Percentiles rank a stretch among this genome's conserved stretches.
Evolutionary conservation across 2,797 vertebrate genomes (phyloP).

Genomic region (Clarias fuscus): DNA sequence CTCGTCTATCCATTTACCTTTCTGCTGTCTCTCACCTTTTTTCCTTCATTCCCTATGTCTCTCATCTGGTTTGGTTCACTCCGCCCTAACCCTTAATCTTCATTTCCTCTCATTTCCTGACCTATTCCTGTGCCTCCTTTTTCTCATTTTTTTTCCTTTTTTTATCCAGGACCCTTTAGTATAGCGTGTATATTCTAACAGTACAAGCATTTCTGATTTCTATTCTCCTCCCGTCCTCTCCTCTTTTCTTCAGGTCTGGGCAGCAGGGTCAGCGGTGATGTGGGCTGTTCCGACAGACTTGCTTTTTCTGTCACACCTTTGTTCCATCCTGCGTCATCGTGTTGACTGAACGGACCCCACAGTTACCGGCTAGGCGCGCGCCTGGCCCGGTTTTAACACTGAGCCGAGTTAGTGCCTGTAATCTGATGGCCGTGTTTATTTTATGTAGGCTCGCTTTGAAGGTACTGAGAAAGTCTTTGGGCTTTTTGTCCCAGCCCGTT

Average conservation of each 20-base stretch:
- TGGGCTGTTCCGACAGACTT: constrained; percentile 78
- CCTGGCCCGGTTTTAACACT: constrained; percentile 64
- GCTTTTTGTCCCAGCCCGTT: constrained; percentile 80
- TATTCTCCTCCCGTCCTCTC: constrained; percentile 49
- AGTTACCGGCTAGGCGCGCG: constrained; percentile 75
- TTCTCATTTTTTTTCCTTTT: constrained; percentile 13
- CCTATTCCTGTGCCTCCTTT: constrained; percentile 32
- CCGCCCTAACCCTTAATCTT: constrained; percentile 52
- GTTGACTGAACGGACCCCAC: constrained; percentile 85
- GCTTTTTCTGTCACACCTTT: constrained; percentile 82
- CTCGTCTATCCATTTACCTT: constrained; percentile 53
- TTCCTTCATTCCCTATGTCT: constrained; percentile 57
- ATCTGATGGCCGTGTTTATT: constrained; percentile 85
- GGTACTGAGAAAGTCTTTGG: constrained; percentile 82
- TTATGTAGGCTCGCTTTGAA: constrained; percentile 83
- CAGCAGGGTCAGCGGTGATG: constrained; percentile 71
- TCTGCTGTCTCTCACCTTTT: constrained; percentile 39
- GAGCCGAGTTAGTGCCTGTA: constrained; percentile 78
- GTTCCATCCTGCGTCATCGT: constrained; percentile 86
- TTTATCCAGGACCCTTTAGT: constrained; percentile 13
- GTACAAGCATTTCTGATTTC: constrained; percentile 25
- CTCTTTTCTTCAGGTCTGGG: constrained; percentile 58
- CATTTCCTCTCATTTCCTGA: constrained; percentile 44
- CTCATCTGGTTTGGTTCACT: constrained; percentile 50
- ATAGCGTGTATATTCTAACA: neutral